A percentile compares a stretch with the other conserved stretches of the same genome.
Evolutionary conservation across 2,797 vertebrate species (phyloP).

Genomic region (Sebastes aleutianus): DNA sequence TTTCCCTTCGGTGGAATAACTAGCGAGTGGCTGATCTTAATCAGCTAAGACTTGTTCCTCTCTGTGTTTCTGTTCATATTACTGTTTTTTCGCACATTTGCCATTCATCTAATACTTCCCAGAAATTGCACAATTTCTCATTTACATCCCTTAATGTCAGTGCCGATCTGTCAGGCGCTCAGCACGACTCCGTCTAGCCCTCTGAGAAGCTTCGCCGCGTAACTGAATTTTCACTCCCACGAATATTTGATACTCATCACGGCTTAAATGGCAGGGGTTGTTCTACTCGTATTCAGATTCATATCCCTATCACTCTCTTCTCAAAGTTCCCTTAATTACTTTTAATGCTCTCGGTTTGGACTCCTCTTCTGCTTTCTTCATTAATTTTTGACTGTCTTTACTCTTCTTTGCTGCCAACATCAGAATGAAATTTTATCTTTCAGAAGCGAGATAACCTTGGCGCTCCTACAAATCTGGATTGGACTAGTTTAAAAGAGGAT

Average conservation of each 20-base stretch:
- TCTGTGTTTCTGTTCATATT: constrained; percentile 44
- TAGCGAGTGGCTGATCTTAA: constrained; percentile 58
- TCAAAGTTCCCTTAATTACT: constrained; percentile 9
- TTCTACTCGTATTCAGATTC: neutral
- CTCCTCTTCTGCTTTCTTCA: neutral
- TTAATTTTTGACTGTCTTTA: constrained; percentile 17
- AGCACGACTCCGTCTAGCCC: constrained; percentile 33
- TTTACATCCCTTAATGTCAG: constrained; percentile 61
- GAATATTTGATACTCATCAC: constrained; percentile 50
- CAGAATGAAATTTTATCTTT: constrained; percentile 14
- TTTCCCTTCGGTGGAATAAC: constrained; percentile 56
- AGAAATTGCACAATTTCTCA: constrained; percentile 54
- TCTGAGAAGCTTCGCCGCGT: constrained; percentile 29
- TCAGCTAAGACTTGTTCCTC: constrained; percentile 42
- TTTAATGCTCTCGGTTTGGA: constrained; percentile 8
- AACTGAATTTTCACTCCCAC: constrained; percentile 27
- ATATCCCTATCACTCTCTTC: neutral
- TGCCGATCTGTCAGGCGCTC: constrained; percentile 46
- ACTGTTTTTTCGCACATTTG: constrained; percentile 15
- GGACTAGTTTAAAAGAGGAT: constrained; percentile 1
- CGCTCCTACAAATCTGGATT: constrained; percentile 5
- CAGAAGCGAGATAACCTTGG: neutral
- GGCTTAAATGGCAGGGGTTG: constrained; percentile 29
- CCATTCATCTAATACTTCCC: constrained; percentile 38
- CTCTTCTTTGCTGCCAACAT: neutral